phyloP scores from a whole-genome alignment of 2,113 vertebrate species.

The Steatornis caripensis region DNA sequence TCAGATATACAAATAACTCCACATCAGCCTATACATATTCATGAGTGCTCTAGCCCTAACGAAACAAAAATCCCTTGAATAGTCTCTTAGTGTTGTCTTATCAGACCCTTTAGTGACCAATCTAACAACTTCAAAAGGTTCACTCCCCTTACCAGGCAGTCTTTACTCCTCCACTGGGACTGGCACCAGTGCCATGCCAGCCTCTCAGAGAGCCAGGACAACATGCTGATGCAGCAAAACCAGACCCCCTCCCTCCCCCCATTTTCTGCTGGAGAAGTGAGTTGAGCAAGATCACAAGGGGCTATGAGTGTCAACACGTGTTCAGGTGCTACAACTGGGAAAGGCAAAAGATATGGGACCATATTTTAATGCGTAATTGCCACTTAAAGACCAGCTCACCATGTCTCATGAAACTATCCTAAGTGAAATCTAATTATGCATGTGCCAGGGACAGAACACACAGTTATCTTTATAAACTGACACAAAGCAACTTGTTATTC shows the following conservation, averaged over 20 bases:
- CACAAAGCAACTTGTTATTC: neutral
- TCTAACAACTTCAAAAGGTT: neutral
- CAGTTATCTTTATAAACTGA: neutral
- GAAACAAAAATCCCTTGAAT: neutral
- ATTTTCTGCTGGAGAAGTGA: neutral
- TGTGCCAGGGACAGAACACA: neutral
- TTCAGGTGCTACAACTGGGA: neutral
- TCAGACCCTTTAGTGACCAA: neutral
- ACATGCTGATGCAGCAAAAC: neutral
- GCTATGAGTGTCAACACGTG: neutral
- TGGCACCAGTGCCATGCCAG: neutral
- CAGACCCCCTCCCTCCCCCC: rapidly evolving
- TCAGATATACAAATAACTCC: neutral
- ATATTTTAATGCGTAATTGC: neutral
- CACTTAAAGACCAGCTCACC: neutral
- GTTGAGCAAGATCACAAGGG: neutral
- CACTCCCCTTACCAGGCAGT: neutral
- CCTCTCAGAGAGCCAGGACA: neutral
- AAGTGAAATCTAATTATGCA: neutral
- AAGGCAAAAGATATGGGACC: neutral
- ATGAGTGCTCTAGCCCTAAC: neutral
- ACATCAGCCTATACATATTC: neutral
- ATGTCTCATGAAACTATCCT: neutral
- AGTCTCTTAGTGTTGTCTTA: neutral
- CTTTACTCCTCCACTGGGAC: neutral